A percentile compares a stretch with the other conserved stretches of the same genome.
These are phyloP conservation scores for Sycophaga agraensis DNA, from an alignment of 1,140 invertebrate genomes.

Conservation along the genomic window DNA sequence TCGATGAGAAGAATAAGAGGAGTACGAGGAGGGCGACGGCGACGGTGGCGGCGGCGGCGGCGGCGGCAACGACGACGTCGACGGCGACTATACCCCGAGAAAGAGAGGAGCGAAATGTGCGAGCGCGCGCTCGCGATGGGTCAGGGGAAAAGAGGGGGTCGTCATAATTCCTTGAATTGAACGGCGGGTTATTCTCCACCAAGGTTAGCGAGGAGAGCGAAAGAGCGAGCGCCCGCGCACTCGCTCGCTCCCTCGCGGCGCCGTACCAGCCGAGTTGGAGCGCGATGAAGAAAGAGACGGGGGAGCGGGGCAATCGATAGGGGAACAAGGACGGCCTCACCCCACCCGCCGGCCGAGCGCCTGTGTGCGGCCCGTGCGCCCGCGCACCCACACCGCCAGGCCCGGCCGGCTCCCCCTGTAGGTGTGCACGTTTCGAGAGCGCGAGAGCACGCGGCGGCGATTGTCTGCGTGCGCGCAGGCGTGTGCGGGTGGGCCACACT, in stretches of 20 bases:
- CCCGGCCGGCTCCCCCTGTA: no score
- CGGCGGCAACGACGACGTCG: not conserved
- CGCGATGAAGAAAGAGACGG: slow-evolving; percentile 18
- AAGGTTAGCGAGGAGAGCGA: slow-evolving; percentile 46
- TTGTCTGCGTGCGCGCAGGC: not conserved
- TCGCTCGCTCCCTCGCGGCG: not conserved
- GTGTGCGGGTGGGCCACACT: no score
- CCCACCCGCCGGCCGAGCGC: no score
- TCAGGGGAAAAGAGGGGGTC: slow-evolving; percentile 39
- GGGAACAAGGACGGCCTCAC: slow-evolving; percentile 51
- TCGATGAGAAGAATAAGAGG: slow-evolving; percentile 13
- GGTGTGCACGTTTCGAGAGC: no score
- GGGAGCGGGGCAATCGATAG: slow-evolving; percentile 47
- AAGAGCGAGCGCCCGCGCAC: slow-evolving; percentile 13
- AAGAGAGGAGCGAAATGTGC: slow-evolving; percentile 35
- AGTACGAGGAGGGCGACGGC: slow-evolving; percentile 6
- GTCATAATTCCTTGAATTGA: slow-evolving; percentile 56
- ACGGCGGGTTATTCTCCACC: slow-evolving; percentile 53
- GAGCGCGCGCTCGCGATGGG: slow-evolving; percentile 30
- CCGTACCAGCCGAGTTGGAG: not conserved
- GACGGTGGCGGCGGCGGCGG: not conserved
- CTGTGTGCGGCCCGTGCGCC: no score
- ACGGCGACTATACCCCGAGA: not conserved
- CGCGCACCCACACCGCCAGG: no score
- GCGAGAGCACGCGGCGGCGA: not conserved